phyloP scores from a whole-genome alignment of 2,797 vertebrate genomes.

The Hemitrygon akajei region DNA sequence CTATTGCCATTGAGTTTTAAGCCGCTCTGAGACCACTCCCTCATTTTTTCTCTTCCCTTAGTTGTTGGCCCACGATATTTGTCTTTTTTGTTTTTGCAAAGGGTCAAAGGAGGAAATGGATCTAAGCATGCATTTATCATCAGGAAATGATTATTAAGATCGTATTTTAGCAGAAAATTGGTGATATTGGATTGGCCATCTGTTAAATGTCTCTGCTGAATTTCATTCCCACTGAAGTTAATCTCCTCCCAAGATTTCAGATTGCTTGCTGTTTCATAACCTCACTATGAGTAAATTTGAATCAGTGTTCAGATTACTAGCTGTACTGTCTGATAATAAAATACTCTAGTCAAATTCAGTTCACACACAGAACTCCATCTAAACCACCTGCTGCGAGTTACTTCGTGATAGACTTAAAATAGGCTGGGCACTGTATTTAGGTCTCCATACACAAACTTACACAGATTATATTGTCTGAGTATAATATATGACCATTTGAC shows the following conservation, averaged over 20 bases:
- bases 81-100: background rate
- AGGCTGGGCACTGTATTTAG: background rate
- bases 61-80: background rate
- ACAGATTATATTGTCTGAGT: background rate
- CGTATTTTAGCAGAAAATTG: background rate
- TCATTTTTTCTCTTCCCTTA: background rate
- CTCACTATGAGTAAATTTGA: background rate
- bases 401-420: too few species aligned
- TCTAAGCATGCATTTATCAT: background rate
- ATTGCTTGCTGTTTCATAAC: background rate
- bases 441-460: too few species aligned
- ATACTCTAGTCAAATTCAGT: background rate
- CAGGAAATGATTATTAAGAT: background rate
- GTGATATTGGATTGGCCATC: background rate
- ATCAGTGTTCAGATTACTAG: background rate
- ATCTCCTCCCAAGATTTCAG: background rate
- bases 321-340: background rate
- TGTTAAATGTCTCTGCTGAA: too few species aligned
- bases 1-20: background rate
- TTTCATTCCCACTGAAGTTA: background rate
- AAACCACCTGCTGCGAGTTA: background rate
- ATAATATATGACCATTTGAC: background rate
- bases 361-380: background rate
- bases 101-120: background rate
- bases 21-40: too few species aligned